Conservation (phyloP, 2,113 vertebrate species). For the Scatophagus argus region DNA sequence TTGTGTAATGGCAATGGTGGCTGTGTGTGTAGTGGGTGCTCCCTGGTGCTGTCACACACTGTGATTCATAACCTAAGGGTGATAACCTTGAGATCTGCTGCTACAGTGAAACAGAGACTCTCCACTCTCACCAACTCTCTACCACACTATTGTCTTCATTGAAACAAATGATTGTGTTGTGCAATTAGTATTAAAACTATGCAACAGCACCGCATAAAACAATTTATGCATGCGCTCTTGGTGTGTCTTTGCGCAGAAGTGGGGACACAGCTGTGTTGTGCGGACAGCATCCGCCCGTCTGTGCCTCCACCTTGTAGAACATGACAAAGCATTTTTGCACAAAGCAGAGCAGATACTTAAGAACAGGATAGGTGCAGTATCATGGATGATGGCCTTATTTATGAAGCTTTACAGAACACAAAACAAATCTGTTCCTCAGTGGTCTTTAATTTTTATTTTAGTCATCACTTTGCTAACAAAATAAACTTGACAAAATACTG, state of each 20-base stretch:
- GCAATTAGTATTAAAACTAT: background rate
- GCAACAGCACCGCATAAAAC: background rate
- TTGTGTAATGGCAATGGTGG: too few species aligned
- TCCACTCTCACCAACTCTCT: too few species aligned
- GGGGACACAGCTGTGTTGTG: background rate
- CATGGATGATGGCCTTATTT: background rate
- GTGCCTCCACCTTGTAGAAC: conserved; percentile 26
- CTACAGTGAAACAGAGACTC: too few species aligned
- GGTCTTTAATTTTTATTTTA: background rate
- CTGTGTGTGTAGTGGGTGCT: too few species aligned
- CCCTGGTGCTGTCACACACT: too few species aligned
- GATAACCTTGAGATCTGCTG: conserved; percentile 4
- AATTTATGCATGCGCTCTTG: background rate
- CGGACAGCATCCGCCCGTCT: background rate
- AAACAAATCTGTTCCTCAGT: too few species aligned
- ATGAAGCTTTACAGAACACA: background rate
- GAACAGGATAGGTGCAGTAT: background rate
- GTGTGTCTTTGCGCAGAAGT: background rate
- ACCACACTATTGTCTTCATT: background rate
- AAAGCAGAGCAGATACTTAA: conserved; percentile 12
- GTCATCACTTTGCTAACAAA: background rate
- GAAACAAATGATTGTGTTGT: background rate
- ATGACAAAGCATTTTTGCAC: conserved; percentile 47
- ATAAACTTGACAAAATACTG: background rate
- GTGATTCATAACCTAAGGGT: too few species aligned